Evolutionary conservation across 1,140 invertebrate species (phyloP).

Genomic region (Globodera rostochiensis): DNA sequence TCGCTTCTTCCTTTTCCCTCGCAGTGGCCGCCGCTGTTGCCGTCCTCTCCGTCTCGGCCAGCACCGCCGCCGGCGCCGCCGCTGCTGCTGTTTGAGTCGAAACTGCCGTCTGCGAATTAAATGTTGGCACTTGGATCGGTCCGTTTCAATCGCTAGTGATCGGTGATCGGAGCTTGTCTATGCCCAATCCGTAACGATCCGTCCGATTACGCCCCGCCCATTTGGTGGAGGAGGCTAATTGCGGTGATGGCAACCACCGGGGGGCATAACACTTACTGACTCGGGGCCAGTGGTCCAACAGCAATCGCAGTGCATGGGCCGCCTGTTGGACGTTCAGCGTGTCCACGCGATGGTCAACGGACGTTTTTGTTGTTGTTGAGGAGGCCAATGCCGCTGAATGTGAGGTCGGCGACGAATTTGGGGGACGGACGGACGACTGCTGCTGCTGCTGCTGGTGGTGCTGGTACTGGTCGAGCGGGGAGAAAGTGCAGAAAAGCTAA

Average conservation of each 20-base stretch:
- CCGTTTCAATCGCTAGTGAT: too few relatives aligned
- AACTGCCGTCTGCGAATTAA: neutral
- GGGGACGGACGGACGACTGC: neutral
- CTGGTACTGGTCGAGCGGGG: conserved; percentile 19
- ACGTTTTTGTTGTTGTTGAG: conserved; percentile 15
- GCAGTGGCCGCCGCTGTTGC: neutral
- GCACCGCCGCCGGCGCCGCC: neutral
- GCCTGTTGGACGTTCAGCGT: conserved; percentile 56
- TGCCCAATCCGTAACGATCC: too few relatives aligned
- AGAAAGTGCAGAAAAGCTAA: conserved; percentile 25
- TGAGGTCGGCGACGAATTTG: neutral
- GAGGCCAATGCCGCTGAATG: neutral
- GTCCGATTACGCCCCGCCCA: too few relatives aligned
- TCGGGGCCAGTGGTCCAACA: conserved; percentile 63
- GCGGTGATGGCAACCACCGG: too few relatives aligned
- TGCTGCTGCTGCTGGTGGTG: neutral
- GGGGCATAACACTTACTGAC: conserved; percentile 45
- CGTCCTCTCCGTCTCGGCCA: neutral
- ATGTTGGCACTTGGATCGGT: neutral
- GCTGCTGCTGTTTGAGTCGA: conserved; percentile 8
- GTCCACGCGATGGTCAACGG: conserved; percentile 40
- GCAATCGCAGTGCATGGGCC: conserved; percentile 47
- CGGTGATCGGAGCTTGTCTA: too few relatives aligned
- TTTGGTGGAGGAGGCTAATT: too few relatives aligned
- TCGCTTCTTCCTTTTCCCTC: neutral